Evolutionary conservation across 2,113 vertebrate species (phyloP).

Genomic region (Isurus oxyrinchus): DNA sequence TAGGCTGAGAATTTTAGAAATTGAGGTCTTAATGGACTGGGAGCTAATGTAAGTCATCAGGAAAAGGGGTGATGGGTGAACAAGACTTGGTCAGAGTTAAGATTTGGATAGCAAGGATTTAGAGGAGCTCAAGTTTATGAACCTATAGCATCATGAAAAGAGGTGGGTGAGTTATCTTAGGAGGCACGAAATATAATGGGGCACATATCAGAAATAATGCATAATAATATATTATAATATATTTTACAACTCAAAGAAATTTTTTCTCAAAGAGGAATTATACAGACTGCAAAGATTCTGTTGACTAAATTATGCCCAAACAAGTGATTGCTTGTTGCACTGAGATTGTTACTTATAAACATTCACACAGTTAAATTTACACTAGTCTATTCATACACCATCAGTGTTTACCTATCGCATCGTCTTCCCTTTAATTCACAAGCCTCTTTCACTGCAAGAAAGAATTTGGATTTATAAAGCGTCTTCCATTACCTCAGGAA

Average conservation of each 20-base stretch:
- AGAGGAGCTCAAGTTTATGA: background rate
- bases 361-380: background rate
- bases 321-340: background rate
- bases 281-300: background rate
- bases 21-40: background rate
- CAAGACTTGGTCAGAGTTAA: background rate
- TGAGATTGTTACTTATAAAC: background rate
- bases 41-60: background rate
- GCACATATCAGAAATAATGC: background rate
- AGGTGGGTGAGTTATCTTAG: background rate
- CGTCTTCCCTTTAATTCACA: background rate
- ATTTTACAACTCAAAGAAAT: background rate
- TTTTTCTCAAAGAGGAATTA: background rate
- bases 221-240: no score
- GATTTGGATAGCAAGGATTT: background rate
- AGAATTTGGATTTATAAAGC: background rate
- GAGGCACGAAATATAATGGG: background rate
- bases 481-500: background rate
- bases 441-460: background rate
- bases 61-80: background rate
- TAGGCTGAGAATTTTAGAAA: background rate
- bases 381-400: background rate
- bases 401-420: background rate
- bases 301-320: background rate
- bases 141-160: background rate